Conservation (phyloP, 2,888 invertebrate genomes). For the Tortricodes alternella region DNA sequence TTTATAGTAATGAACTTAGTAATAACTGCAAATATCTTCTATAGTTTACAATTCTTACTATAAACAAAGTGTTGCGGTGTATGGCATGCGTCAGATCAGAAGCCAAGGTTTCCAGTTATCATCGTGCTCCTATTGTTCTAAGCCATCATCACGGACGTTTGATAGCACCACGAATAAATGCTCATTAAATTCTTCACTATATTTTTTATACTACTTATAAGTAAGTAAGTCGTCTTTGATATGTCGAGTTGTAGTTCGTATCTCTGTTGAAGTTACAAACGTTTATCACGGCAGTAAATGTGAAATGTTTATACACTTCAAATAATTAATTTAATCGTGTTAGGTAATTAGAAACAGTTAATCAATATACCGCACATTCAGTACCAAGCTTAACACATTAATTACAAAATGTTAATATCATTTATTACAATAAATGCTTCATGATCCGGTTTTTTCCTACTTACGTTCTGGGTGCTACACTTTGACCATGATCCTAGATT, state of each 20-base stretch:
- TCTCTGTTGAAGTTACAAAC: not conserved
- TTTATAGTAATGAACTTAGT: not conserved
- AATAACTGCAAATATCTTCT: not conserved
- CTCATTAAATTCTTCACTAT: not conserved
- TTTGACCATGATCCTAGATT: too few species aligned
- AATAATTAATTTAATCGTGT: not conserved
- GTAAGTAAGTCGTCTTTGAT: too few species aligned
- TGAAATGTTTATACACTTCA: not conserved
- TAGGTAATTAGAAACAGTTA: not conserved
- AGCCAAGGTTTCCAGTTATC: constrained; percentile 49
- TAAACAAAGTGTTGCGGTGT: not conserved
- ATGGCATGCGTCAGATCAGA: constrained; percentile 10
- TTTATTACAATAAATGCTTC: too few species aligned
- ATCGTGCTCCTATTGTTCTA: constrained; percentile 47
- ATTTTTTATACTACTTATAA: not conserved
- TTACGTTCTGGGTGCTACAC: too few species aligned
- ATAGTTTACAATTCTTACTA: not conserved
- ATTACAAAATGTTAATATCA: too few species aligned
- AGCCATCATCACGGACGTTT: constrained; percentile 11
- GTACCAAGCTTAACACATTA: too few species aligned
- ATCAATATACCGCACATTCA: too few species aligned
- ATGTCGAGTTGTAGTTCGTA: not conserved
- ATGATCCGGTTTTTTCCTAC: too few species aligned
- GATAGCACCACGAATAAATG: not conserved
- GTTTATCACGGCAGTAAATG: not conserved